Conservation (phyloP, 2,797 vertebrate species). For the Crenuchus spilurus region DNA sequence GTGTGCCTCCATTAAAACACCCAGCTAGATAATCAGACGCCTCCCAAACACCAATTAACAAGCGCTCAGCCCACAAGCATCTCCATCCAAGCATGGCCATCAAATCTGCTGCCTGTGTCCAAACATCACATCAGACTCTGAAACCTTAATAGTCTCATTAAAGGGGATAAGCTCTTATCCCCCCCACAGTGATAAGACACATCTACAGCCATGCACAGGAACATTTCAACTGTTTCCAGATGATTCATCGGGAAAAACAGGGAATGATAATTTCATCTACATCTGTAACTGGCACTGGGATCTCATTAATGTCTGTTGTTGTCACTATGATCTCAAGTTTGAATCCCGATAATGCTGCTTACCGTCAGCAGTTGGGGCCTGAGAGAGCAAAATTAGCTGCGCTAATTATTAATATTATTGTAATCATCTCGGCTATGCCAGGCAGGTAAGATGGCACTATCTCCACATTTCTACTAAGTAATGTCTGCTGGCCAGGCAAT, state of each 20-base stretch:
- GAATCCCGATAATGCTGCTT: no score
- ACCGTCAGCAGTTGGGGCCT: no score
- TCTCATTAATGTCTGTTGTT: no score
- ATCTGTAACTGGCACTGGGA: constrained; percentile 32
- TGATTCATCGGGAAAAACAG: constrained; percentile 38
- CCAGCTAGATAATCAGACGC: constrained; percentile 40
- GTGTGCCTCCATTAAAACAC: constrained; percentile 48
- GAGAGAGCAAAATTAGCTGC: no score
- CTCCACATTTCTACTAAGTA: no score
- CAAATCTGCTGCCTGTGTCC: constrained; percentile 47
- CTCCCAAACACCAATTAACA: constrained; percentile 59
- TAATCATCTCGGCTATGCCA: no score
- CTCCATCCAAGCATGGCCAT: constrained; percentile 32
- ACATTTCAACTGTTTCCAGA: constrained; percentile 31
- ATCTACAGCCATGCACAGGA: background rate
- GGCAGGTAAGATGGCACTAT: no score
- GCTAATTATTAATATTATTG: no score
- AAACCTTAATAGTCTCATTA: constrained; percentile 51
- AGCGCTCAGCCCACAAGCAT: constrained; percentile 18
- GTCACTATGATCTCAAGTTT: no score
- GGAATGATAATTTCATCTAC: constrained; percentile 27
- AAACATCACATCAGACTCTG: constrained; percentile 38
- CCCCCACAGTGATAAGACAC: background rate
- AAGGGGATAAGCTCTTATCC: constrained; percentile 32
- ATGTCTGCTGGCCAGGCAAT: no score